Percentiles rank a stretch among this genome's conserved stretches.
Conservation (phyloP, 1,140 invertebrate species). For the Psix sp. region DNA sequence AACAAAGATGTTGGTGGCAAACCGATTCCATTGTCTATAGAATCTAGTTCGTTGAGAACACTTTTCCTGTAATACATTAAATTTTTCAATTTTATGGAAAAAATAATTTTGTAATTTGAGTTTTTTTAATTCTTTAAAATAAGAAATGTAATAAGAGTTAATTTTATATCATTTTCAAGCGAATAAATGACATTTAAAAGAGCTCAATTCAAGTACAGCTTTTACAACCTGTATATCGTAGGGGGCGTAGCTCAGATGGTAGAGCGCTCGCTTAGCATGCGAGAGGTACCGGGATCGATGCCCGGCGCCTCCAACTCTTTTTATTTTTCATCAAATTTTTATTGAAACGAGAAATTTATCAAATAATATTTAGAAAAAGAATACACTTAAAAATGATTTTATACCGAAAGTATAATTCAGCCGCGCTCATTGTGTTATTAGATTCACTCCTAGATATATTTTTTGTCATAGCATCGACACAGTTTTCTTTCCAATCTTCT, state of each 20-base stretch:
- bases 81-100: too few relatives aligned
- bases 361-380: too few relatives aligned
- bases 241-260: conserved; percentile 91
- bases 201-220: too few relatives aligned
- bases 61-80: conserved; percentile 70
- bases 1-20: conserved; percentile 81
- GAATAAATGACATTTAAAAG: too few relatives aligned
- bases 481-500: conserved; percentile 78
- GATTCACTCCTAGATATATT: conserved; percentile 20
- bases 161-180: too few relatives aligned
- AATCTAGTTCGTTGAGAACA: conserved; percentile 79
- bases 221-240: too few relatives aligned
- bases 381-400: not conserved
- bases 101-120: too few relatives aligned
- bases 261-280: conserved; percentile 92
- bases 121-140: too few relatives aligned
- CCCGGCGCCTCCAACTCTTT: conserved; percentile 83
- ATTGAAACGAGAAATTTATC: too few relatives aligned
- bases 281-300: conserved; percentile 91
- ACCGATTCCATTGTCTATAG: conserved; percentile 81
- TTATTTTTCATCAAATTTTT: conserved; percentile 48
- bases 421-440: conserved; percentile 49
- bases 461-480: conserved; percentile 27
- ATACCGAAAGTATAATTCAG: conserved; percentile 66
- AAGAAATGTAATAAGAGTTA: too few relatives aligned